Evolutionary conservation across 2,888 invertebrate genomes (phyloP), one percentile per base, ranked within the genome.

Genomic region (Heliothis peltigera): DNA sequence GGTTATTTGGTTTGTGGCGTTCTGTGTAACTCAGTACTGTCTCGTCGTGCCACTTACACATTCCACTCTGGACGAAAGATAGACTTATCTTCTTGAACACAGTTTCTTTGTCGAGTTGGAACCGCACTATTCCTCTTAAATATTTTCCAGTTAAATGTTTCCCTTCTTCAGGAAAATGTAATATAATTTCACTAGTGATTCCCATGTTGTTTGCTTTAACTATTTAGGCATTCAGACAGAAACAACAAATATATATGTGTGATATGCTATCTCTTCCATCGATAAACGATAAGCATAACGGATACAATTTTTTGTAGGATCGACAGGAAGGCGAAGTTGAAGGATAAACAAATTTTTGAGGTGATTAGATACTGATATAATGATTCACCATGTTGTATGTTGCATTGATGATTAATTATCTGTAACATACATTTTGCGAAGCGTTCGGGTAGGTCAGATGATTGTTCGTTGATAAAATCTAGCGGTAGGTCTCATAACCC

Each of bases 181-280:
- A 59, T 4, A 77, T 52, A 43, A 86, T 84, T 69, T 86, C 70
- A 74, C 86, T 84, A 0, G 56, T 53, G 0, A 80, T 66, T 52
- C 74, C 79, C 86, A 86, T 86, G 22, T 64, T 35, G 35, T 5
- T 39, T 18, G 4, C 0, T 25, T 59, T 21, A 15, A 52, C 64
- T 21, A 8, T 35, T 17, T 15, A 0, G 4, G 2, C 4, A 12
- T 3, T 28, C 15, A 32, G 2, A 10, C 32, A 7, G 32, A 32
- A 32, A 32, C 32, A 10, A 32, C 32, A 25, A 25, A 25, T 25
- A 12, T 35, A 35, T 35, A 39, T n/a, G n/a, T 39, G 39, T 5
- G 39, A 39, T 35, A 15, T n/a, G n/a, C 5, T n/a, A 39, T 39
- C 39, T 39, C n/a, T 39, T 39, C 6, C 39, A n/a, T 39, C 39